phyloP scores from a whole-genome alignment of 1,140 invertebrate species.

The Dreissena rostriformis region DNA sequence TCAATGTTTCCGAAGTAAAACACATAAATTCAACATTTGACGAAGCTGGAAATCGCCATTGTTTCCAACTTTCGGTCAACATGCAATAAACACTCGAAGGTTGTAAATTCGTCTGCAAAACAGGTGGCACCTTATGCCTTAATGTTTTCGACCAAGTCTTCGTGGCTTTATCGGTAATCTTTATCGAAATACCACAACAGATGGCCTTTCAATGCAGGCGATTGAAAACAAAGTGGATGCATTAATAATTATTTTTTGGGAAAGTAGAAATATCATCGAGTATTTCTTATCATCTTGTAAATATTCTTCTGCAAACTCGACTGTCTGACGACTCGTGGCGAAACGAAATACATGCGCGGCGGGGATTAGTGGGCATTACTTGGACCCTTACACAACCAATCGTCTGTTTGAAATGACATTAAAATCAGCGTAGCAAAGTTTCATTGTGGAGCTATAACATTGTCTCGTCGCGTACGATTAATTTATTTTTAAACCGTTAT shows the following conservation, averaged over 20 bases:
- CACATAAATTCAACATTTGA: no score
- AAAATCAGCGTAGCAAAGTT: no score
- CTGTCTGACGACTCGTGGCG: not conserved
- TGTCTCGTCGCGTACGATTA: no score
- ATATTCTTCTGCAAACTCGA: not conserved
- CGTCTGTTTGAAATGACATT: no score
- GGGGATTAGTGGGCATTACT: not conserved
- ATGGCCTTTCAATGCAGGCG: not conserved
- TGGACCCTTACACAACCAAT: not conserved
- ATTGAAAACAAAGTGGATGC: not conserved
- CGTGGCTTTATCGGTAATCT: not conserved
- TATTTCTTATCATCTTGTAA: not conserved
- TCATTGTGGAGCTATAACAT: no score
- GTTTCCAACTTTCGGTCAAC: no score
- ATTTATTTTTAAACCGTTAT: no score
- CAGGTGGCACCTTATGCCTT: not conserved
- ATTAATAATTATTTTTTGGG: not conserved
- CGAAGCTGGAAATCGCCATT: no score
- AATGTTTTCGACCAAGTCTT: not conserved
- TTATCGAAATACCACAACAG: not conserved
- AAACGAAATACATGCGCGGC: not conserved
- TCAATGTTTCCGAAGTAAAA: no score
- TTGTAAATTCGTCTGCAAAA: not conserved
- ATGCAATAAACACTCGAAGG: no score
- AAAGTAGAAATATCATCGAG: not conserved